Evolutionary conservation across 2,113 vertebrate species (phyloP).

Genomic region (Lophura nycthemera): DNA sequence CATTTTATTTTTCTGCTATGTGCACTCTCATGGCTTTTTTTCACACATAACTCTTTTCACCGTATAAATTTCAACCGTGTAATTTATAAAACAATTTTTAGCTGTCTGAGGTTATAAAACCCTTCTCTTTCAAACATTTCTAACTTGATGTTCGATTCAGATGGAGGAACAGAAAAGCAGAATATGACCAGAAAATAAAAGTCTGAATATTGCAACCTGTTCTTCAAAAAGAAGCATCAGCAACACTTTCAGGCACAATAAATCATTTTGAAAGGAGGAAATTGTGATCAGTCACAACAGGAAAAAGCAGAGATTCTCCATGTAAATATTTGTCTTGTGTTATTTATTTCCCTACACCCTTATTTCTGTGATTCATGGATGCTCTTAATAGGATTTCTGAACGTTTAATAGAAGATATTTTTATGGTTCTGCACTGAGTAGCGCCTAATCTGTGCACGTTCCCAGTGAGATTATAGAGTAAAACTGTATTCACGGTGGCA

Average conservation of each 20-base stretch:
- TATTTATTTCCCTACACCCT: not conserved
- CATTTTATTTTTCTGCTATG: not conserved
- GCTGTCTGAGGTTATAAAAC: not conserved
- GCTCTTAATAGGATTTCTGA: not conserved
- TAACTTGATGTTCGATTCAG: not conserved
- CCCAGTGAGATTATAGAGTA: not conserved
- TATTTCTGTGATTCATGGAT: not conserved
- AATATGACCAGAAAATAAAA: not conserved
- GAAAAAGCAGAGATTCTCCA: not conserved
- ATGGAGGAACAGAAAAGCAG: not conserved
- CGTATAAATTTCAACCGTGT: not conserved
- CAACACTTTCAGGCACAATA: not conserved
- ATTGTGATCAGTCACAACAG: not conserved
- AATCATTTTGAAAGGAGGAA: conserved; percentile 25
- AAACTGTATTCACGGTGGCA: not conserved
- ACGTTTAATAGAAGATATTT: not conserved
- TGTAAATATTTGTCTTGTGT: not conserved
- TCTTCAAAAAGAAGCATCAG: not conserved
- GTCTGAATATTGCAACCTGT: not conserved
- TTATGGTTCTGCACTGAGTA: not conserved
- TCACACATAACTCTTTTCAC: not conserved
- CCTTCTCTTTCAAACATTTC: not conserved
- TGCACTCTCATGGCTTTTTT: not conserved
- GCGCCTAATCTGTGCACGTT: not conserved
- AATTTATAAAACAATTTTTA: not conserved